Conservation (phyloP, 2,888 invertebrate species). For the Volucella bombylans region DNA sequence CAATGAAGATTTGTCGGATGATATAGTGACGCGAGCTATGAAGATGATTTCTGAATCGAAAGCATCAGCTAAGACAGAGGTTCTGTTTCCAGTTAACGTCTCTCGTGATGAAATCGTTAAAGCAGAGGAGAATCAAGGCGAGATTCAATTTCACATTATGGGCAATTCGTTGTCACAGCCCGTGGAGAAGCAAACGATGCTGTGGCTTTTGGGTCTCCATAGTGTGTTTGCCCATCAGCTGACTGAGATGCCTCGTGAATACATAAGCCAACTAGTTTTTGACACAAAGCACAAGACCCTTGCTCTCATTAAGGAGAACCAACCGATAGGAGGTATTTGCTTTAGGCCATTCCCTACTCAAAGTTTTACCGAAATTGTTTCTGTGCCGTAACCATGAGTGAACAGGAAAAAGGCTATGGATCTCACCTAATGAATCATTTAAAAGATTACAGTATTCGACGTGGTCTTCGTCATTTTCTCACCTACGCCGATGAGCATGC, state of each 20-base stretch:
- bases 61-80: conserved; percentile 81
- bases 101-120: conserved; percentile 94
- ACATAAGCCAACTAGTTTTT: conserved; percentile 95
- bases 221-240: conserved; percentile 96
- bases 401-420: conserved; percentile 97
- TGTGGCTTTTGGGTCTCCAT: too few species aligned
- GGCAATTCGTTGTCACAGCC: conserved; percentile 94
- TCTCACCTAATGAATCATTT: conserved; percentile 98
- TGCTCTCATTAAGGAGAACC: conserved; percentile 92
- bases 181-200: too few species aligned
- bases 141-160: conserved; percentile 94
- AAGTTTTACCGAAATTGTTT: conserved; percentile 98
- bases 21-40: conserved; percentile 90
- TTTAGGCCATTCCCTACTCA: conserved; percentile 95
- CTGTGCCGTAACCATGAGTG: conserved; percentile 95
- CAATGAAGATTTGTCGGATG: conserved; percentile 87
- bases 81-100: conserved; percentile 88
- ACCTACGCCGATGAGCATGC: conserved; percentile 98
- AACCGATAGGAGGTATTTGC: conserved; percentile 97
- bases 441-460: conserved; percentile 95
- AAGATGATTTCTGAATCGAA: conserved; percentile 91
- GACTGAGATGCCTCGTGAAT: conserved; percentile 97
- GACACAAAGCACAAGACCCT: conserved; percentile 94
- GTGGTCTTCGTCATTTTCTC: conserved; percentile 93
- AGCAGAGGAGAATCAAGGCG: conserved; percentile 90